phyloP scores from a whole-genome alignment of 2,888 invertebrate species.

The Trachelus tabidus region DNA sequence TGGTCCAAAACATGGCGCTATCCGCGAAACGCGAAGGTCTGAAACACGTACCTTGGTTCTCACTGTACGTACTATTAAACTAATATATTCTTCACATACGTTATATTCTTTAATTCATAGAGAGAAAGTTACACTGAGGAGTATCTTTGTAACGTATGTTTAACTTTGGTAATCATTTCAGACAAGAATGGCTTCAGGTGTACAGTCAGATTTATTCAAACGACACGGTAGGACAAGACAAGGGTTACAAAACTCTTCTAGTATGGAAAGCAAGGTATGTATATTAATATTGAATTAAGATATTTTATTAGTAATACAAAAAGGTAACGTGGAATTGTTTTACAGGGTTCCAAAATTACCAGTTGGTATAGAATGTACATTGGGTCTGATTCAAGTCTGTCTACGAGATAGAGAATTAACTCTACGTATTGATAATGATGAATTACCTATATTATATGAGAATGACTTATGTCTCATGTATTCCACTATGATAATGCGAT shows the following conservation, averaged over 20 bases:
- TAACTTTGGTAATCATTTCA: constrained; percentile 20
- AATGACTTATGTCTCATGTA: constrained; percentile 71
- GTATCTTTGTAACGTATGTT: background rate
- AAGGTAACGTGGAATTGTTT: constrained; percentile 5
- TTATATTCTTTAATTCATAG: background rate
- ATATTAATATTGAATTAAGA: background rate
- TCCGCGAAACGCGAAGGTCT: constrained; percentile 37
- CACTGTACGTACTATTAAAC: constrained; percentile 42
- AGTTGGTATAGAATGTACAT: constrained; percentile 57
- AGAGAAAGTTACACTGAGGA: background rate
- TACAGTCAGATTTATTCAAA: constrained; percentile 58
- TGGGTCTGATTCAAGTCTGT: constrained; percentile 56
- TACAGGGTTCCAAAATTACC: constrained; percentile 55
- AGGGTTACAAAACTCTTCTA: constrained; percentile 52
- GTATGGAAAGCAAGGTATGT: constrained; percentile 61
- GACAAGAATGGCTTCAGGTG: constrained; percentile 57
- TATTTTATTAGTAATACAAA: background rate
- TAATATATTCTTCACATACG: background rate
- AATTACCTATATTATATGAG: constrained; percentile 58
- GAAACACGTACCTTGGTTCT: constrained; percentile 55
- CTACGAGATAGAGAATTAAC: constrained; percentile 57
- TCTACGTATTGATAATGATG: constrained; percentile 46
- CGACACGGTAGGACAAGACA: constrained; percentile 44
- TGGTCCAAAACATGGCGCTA: constrained; percentile 39
- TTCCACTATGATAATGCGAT: constrained; percentile 75